These are phyloP conservation scores for Drosophila bocki DNA, from an alignment of 1,140 invertebrate species.

Conservation along the genomic window DNA sequence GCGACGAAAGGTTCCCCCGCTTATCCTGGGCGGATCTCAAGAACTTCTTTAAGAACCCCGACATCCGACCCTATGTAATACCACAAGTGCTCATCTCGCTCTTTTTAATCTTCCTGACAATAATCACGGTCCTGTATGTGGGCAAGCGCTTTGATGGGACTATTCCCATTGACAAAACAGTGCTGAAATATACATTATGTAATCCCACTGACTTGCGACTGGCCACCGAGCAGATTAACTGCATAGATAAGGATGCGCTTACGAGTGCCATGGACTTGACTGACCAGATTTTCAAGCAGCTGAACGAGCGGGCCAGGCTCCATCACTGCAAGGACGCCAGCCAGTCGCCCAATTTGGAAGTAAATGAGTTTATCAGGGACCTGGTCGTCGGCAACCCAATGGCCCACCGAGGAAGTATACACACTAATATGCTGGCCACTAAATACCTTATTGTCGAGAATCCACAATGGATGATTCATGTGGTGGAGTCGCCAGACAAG, in stretches of 20 bases:
- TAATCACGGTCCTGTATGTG: constrained; percentile 66
- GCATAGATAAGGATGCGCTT: constrained; percentile 52
- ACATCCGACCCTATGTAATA: constrained; percentile 59
- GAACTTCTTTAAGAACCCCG: constrained; percentile 55
- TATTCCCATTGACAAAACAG: constrained; percentile 53
- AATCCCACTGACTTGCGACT: constrained; percentile 39
- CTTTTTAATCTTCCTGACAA: constrained; percentile 64
- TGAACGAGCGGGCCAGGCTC: constrained; percentile 72
- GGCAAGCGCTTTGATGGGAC: constrained; percentile 55
- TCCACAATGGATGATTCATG: constrained; percentile 88
- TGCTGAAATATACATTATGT: constrained; percentile 62
- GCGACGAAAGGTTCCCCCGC: constrained; percentile 33
- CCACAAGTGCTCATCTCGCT: constrained; percentile 66
- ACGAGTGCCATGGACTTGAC: constrained; percentile 43
- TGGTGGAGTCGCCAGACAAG: constrained; percentile 54
- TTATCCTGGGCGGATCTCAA: constrained; percentile 40
- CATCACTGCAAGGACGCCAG: constrained; percentile 87
- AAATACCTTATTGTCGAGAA: constrained; percentile 90
- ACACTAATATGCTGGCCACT: constrained; percentile 88
- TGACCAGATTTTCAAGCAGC: constrained; percentile 53
- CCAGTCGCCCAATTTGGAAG: constrained; percentile 86
- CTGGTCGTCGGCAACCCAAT: constrained; percentile 34
- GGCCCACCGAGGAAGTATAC: constrained; percentile 85
- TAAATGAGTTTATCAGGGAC: constrained; percentile 84
- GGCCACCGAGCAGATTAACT: constrained; percentile 29